These are phyloP conservation scores for Prunella strophiata DNA, from an alignment of 2,797 vertebrate genomes.

Conservation along the genomic window DNA sequence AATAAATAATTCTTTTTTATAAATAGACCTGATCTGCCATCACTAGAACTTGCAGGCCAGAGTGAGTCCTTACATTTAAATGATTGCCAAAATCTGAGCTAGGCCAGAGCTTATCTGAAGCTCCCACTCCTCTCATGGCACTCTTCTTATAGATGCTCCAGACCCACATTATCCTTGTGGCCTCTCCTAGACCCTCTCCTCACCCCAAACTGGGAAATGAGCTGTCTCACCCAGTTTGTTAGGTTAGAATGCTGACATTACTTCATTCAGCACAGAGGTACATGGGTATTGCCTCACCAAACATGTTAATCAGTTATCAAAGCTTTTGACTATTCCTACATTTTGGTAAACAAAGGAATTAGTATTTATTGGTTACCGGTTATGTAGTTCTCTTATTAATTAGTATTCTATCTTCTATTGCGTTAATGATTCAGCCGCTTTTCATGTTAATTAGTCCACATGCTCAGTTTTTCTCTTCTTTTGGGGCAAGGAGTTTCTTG, in stretches of 20 bases:
- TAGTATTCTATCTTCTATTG: background rate
- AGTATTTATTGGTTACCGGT: background rate
- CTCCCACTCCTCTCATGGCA: background rate
- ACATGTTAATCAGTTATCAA: background rate
- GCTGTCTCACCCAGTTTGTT: background rate
- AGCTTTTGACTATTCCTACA: background rate
- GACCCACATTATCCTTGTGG: background rate
- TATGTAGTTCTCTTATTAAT: background rate
- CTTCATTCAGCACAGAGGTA: background rate
- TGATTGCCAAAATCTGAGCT: background rate
- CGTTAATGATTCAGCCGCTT: fast-evolving
- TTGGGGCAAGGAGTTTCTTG: background rate
- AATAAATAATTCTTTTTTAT: background rate
- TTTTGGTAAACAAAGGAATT: background rate
- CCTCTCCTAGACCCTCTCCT: background rate
- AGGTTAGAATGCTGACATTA: background rate
- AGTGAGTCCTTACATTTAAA: background rate
- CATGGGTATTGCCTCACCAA: background rate
- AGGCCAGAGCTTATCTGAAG: background rate
- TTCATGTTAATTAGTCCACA: background rate
- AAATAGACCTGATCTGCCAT: background rate
- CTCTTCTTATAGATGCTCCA: background rate
- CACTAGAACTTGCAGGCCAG: background rate
- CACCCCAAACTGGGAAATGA: background rate
- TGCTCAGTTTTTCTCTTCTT: background rate